Conservation (phyloP, 2,888 invertebrate species). For the Drosophila crucigera region DNA sequence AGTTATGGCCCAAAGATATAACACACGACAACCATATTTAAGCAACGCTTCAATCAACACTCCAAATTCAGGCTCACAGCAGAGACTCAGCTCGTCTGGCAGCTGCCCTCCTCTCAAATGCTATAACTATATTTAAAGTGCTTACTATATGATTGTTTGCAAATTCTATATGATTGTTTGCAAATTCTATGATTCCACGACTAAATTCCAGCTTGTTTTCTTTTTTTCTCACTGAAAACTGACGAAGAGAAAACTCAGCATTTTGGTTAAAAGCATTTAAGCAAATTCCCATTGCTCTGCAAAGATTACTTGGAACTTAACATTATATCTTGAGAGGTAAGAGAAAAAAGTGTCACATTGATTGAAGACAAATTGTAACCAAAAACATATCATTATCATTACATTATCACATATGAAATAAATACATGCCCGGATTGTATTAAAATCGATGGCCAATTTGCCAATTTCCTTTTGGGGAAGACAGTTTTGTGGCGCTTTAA, state of each 20-base stretch:
- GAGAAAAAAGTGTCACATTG: not conserved
- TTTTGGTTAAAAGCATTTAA: not conserved
- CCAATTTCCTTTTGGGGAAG: not conserved
- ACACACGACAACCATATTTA: not conserved
- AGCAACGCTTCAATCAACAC: slow-evolving; percentile 13
- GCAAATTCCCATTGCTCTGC: too few relatives aligned
- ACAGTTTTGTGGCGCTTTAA: not conserved
- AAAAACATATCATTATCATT: not conserved
- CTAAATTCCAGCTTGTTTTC: not conserved
- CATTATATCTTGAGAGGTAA: too few relatives aligned
- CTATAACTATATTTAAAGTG: not conserved
- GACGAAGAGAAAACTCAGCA: not conserved
- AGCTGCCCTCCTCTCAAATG: not conserved
- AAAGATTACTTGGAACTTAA: too few relatives aligned
- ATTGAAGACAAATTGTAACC: not conserved
- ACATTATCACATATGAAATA: not conserved
- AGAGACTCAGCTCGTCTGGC: not conserved
- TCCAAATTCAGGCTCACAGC: not conserved
- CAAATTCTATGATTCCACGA: not conserved
- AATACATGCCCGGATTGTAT: not conserved
- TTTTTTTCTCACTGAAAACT: not conserved
- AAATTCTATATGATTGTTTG: not conserved
- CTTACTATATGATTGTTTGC: not conserved
- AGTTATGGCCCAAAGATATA: slow-evolving; percentile 33
- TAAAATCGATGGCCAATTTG: not conserved